These are phyloP conservation scores for Nesogale talazaci DNA, from an alignment of 2,113 vertebrate genomes.

Conservation along the genomic window DNA sequence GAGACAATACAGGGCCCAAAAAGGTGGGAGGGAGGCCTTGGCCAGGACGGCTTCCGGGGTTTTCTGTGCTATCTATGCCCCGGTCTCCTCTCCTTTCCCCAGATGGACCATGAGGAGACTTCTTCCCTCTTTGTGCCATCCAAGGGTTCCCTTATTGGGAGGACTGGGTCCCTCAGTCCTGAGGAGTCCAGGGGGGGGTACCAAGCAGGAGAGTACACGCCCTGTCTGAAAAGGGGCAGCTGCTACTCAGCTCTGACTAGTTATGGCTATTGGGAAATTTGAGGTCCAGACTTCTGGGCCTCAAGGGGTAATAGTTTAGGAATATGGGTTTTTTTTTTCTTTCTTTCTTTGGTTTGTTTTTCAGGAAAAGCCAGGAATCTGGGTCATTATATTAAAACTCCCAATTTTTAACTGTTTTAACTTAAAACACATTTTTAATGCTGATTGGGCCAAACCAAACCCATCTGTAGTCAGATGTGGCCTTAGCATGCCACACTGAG, in stretches of 20 bases:
- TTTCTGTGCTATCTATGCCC: background rate
- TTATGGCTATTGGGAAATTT: background rate
- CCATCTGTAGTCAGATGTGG: background rate
- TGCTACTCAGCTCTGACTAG: fast-evolving
- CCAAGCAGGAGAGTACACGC: background rate
- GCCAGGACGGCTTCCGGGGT: no score
- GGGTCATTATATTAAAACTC: conserved; percentile 37
- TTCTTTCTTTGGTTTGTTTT: background rate
- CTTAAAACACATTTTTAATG: conserved; percentile 62
- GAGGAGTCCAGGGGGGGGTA: background rate
- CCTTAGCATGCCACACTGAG: conserved; percentile 7
- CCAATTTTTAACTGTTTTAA: conserved; percentile 54
- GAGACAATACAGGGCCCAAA: background rate
- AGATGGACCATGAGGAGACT: background rate
- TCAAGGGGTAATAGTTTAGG: background rate
- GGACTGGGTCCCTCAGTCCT: background rate
- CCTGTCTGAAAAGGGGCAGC: background rate
- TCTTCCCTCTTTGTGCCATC: background rate
- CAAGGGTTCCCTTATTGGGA: background rate
- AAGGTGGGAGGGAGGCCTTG: background rate
- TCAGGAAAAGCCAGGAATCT: conserved; percentile 24
- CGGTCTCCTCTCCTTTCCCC: background rate
- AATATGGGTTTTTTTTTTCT: background rate
- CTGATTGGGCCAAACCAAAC: conserved; percentile 46
- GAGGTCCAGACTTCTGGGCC: background rate